phyloP scores from a whole-genome alignment of 2,888 invertebrate species.

The Brachyptera risi region DNA sequence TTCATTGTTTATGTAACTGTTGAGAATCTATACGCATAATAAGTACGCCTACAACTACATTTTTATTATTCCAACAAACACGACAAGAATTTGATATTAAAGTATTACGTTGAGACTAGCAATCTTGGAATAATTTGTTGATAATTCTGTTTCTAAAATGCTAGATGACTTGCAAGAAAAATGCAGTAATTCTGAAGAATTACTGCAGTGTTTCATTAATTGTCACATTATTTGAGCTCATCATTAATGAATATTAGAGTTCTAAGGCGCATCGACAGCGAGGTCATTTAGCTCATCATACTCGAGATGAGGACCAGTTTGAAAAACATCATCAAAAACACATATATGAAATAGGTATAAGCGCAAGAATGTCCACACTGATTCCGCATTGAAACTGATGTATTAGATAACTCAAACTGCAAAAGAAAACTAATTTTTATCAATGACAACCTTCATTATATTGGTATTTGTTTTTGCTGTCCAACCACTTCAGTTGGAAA shows the following conservation, averaged over 20 bases:
- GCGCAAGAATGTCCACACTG: too few relatives aligned
- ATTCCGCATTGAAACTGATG: background rate
- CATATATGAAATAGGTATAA: background rate
- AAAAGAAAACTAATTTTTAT: conserved; percentile 3
- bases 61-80: too few relatives aligned
- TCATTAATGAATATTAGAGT: too few relatives aligned
- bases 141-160: too few relatives aligned
- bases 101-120: too few relatives aligned
- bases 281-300: background rate
- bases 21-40: too few relatives aligned
- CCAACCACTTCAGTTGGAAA: background rate
- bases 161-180: background rate
- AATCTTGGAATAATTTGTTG: too few relatives aligned
- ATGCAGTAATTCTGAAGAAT: background rate
- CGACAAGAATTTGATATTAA: too few relatives aligned
- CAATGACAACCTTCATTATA: conserved; percentile 1
- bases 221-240: conserved; percentile 7
- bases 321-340: background rate
- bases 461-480: background rate
- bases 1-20: too few relatives aligned
- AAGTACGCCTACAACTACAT: too few relatives aligned
- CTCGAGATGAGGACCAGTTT: background rate
- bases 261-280: too few relatives aligned
- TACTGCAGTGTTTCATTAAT: background rate
- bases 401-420: background rate